Evolutionary conservation across 2,888 invertebrate species (phyloP), one percentile per base, ranked within the genome.

Genomic region (Eueremaeus valkanovi): DNA sequence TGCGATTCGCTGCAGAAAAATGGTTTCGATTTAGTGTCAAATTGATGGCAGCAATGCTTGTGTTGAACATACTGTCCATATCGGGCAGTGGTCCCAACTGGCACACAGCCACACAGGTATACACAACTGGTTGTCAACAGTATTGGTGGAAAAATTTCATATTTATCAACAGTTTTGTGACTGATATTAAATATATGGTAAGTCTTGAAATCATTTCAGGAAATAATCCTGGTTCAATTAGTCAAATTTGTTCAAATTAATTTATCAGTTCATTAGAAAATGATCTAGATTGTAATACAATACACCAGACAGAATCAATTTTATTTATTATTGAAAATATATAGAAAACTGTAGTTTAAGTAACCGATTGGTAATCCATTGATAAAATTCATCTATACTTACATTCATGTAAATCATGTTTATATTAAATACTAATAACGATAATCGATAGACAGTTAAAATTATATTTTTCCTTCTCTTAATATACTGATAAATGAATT

Each of bases 21-120:
- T 75, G 58, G 51, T 40, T 55, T 24, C 45, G 75, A 70, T 51
- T 63, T 36, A 18, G 8, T 9, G 24, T 51, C 11, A 36, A 36
- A 61, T 31, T 72, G 29, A 31, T 75, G 13, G 72, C 36, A 31
- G 72, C 75, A 18, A 72, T 75, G 21, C 33, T 75, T 8, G 29
- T 51, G 18, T 21, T 72, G 3, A 55, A 51, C n/a, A n/a, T 72
- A 18, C 21, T 75, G 72, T 31, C 72, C 2, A 3, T 72, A 16
- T 13, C 51, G 9, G 72, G 72, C 9, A 31, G 72, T 29, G 75
- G 75, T 3, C 75, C 75, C 8, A 70, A 40, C 33, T 68, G 70
- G 68, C 75, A 74, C 27, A 45, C 45, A 40, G 63, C 21, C n/a
- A 1, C 27, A 31, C 68, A 72, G 21, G 5, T 24, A 40, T 24